These are phyloP conservation scores for Achlya flavicornis DNA, from an alignment of 2,888 invertebrate genomes.

Conservation along the genomic window DNA sequence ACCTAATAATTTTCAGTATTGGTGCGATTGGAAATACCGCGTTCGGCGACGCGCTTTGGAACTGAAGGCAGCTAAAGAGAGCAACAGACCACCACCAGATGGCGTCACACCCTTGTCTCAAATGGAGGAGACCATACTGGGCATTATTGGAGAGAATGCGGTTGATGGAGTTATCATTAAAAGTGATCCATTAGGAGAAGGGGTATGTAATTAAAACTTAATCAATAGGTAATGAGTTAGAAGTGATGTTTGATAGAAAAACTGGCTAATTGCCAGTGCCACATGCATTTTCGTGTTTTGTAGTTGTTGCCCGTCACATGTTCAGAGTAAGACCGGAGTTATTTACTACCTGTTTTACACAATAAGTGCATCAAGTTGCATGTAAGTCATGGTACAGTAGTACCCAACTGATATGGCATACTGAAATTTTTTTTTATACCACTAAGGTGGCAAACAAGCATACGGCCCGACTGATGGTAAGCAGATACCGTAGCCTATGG, in stretches of 20 bases:
- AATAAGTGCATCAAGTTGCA: too few species aligned
- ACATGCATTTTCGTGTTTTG: too few species aligned
- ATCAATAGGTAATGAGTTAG: not conserved
- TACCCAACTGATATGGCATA: too few species aligned
- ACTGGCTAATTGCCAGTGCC: too few species aligned
- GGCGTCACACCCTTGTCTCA: constrained; percentile 46
- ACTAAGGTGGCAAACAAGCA: too few species aligned
- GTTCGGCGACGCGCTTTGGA: constrained; percentile 60
- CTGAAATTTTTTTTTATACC: too few species aligned
- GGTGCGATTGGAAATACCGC: constrained; percentile 72
- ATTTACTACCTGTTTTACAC: too few species aligned
- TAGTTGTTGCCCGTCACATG: too few species aligned
- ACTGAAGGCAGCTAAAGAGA: constrained; percentile 50
- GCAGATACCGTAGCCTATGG: too few species aligned
- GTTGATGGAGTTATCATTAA: constrained; percentile 55
- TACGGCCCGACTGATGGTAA: too few species aligned
- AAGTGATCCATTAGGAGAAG: constrained; percentile 55
- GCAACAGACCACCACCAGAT: constrained; percentile 45
- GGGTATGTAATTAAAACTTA: constrained; percentile 23
- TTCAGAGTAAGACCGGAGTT: too few species aligned
- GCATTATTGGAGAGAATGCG: constrained; percentile 55
- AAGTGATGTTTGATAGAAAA: not conserved
- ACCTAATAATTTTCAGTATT: constrained; percentile 49
- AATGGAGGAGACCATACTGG: constrained; percentile 57
- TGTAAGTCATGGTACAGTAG: too few species aligned